A percentile compares a stretch with the other conserved stretches of the same genome.
phyloP scores from a whole-genome alignment of 2,888 invertebrate genomes.

The Dicyrtomina minuta region DNA sequence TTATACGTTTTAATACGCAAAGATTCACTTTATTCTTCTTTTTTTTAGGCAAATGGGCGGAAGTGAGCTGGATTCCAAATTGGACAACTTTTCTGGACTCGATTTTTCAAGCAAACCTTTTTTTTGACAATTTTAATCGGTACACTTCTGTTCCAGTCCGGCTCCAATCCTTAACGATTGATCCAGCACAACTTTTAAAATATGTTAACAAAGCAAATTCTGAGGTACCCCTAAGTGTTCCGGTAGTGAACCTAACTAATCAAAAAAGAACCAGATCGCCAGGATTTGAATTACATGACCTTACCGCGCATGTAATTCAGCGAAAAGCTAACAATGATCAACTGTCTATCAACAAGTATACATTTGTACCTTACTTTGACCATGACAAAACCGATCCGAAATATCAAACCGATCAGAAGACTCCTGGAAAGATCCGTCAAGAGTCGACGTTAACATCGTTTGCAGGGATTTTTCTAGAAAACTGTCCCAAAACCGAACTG shows the following conservation, averaged over 20 bases:
- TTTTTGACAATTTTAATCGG: conserved; percentile 3
- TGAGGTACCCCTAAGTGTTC: background rate
- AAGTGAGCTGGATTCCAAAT: conserved; percentile 75
- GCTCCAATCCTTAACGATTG: conserved; percentile 14
- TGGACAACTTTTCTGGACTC: conserved; percentile 96
- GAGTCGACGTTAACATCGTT: background rate
- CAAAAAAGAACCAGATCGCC: conserved; percentile 65
- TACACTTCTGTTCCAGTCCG: conserved; percentile 21
- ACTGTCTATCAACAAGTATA: conserved; percentile 24
- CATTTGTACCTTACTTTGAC: conserved; percentile 33
- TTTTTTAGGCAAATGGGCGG: conserved; percentile 53
- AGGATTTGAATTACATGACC: conserved; percentile 74
- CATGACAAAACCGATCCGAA: no score
- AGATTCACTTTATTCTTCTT: no score
- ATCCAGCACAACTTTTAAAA: conserved; percentile 10
- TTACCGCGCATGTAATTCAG: conserved; percentile 74
- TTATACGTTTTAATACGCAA: no score
- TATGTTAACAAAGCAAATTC: background rate
- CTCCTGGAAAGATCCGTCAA: no score
- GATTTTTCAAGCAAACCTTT: conserved; percentile 70
- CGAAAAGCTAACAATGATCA: conserved; percentile 55
- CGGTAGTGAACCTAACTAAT: no score
- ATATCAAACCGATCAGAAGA: no score
- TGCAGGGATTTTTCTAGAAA: conserved; percentile 23
- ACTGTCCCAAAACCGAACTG: background rate